Percentiles rank a stretch among this genome's conserved stretches.
These are phyloP conservation scores for Limanda limanda DNA, from an alignment of 2,113 vertebrate genomes.

Conservation along the genomic window DNA sequence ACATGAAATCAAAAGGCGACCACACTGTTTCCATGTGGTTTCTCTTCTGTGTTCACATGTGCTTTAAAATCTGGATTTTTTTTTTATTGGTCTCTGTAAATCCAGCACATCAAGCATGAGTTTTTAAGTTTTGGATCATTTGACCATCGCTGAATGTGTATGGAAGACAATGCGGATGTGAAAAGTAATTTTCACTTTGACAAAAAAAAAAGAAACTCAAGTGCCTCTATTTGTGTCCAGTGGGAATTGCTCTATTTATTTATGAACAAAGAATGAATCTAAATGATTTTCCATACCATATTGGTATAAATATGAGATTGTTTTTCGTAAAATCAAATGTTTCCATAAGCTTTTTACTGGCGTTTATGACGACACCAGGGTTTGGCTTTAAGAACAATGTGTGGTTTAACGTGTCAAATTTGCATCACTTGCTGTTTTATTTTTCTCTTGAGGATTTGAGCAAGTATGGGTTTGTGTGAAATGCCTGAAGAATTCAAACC, in stretches of 20 bases:
- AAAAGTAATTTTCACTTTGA: slow-evolving; percentile 79
- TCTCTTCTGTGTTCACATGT: slow-evolving; percentile 24
- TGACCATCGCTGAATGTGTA: slow-evolving; percentile 75
- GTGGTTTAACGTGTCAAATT: slow-evolving; percentile 71
- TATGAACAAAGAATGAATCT: slow-evolving; percentile 83
- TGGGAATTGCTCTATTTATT: slow-evolving; percentile 85
- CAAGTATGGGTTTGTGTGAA: slow-evolving; percentile 66
- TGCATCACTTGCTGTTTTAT: slow-evolving; percentile 65
- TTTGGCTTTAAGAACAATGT: slow-evolving; percentile 79
- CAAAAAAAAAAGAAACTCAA: slow-evolving; percentile 76
- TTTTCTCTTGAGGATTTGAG: slow-evolving; percentile 62
- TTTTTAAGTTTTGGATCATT: slow-evolving; percentile 67
- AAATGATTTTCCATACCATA: slow-evolving; percentile 87
- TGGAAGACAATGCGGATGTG: slow-evolving; percentile 72
- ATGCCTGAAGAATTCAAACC: slow-evolving; percentile 63
- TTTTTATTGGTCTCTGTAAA: slow-evolving; percentile 58
- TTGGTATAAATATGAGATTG: slow-evolving; percentile 85
- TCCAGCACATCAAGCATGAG: slow-evolving; percentile 62
- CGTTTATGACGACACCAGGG: slow-evolving; percentile 77
- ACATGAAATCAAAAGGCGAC: slow-evolving; percentile 27
- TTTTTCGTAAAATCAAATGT: slow-evolving; percentile 84
- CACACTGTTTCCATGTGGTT: not conserved
- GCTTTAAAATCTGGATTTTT: slow-evolving; percentile 25
- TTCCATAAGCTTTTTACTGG: slow-evolving; percentile 84
- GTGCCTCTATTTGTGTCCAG: slow-evolving; percentile 84